Percentiles rank a stretch among this genome's conserved stretches.
These are phyloP conservation scores for Salticus scenicus DNA, from an alignment of 2,888 invertebrate genomes.

Conservation along the genomic window DNA sequence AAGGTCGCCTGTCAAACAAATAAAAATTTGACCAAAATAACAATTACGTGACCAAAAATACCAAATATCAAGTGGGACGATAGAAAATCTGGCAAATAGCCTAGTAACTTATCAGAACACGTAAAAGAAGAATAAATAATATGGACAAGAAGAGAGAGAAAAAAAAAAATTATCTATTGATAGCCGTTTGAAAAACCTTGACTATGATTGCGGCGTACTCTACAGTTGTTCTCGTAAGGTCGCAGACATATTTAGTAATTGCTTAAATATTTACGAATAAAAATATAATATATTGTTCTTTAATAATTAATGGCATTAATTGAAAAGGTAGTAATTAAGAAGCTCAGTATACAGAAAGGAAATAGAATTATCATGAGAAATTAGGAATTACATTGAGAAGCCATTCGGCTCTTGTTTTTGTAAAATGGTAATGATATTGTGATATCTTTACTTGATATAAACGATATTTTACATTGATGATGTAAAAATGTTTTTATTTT, in stretches of 20 bases:
- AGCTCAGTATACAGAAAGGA: not conserved
- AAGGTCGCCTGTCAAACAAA: conserved; percentile 17
- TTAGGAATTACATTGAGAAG: not conserved
- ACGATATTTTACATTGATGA: too few relatives aligned
- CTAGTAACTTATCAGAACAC: conserved; percentile 17
- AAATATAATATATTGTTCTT: conserved; percentile 11
- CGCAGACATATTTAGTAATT: conserved; percentile 6
- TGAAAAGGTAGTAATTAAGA: conserved; percentile 10
- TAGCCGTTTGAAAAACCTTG: conserved; percentile 3
- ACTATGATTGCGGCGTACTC: not conserved
- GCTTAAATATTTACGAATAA: not conserved
- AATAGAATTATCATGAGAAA: not conserved
- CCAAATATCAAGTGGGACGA: conserved; percentile 5
- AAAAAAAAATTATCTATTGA: not conserved
- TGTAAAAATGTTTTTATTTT: too few relatives aligned
- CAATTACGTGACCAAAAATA: conserved; percentile 15
- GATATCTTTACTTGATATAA: too few relatives aligned
- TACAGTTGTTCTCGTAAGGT: not conserved
- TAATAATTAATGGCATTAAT: not conserved
- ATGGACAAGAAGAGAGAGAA: not conserved
- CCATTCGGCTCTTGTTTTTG: not conserved
- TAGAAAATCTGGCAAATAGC: conserved; percentile 15
- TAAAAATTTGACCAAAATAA: conserved; percentile 10
- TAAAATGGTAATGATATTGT: not conserved
- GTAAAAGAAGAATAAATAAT: conserved; percentile 10